These are phyloP conservation scores for Folsomia manolachei DNA, from an alignment of 2,888 invertebrate species.

Conservation along the genomic window DNA sequence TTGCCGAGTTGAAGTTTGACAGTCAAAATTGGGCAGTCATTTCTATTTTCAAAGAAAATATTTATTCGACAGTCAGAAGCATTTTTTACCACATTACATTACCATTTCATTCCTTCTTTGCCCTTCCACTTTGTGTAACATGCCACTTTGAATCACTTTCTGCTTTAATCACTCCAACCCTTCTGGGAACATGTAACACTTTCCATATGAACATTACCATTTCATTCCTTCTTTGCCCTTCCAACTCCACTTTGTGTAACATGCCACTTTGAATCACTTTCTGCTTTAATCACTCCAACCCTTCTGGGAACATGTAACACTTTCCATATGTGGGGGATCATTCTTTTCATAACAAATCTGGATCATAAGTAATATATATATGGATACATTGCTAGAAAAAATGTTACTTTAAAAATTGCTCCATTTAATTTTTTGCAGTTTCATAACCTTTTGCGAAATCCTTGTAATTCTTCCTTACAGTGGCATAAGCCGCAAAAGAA, in stretches of 20 bases:
- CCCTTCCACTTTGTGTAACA: background rate
- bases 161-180: background rate
- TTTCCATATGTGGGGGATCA: background rate
- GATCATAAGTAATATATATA: too few species aligned
- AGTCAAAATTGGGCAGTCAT: background rate
- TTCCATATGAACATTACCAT: background rate
- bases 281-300: background rate
- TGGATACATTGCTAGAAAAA: too few species aligned
- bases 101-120: background rate
- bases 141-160: background rate
- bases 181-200: background rate
- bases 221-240: too few species aligned
- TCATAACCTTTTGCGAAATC: background rate
- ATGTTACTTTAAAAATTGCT: background rate
- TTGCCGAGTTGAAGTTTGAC: background rate
- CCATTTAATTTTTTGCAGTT: background rate
- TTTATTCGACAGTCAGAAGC: background rate
- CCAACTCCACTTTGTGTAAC: background rate
- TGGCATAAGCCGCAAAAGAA: too few species aligned
- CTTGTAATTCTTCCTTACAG: too few species aligned
- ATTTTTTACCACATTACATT: background rate
- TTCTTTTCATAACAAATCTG: background rate
- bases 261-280: background rate
- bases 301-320: background rate
- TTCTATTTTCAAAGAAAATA: constrained; percentile 10